These are phyloP conservation scores for Nomada ferruginata DNA, from an alignment of 2,888 invertebrate genomes.

Conservation along the genomic window DNA sequence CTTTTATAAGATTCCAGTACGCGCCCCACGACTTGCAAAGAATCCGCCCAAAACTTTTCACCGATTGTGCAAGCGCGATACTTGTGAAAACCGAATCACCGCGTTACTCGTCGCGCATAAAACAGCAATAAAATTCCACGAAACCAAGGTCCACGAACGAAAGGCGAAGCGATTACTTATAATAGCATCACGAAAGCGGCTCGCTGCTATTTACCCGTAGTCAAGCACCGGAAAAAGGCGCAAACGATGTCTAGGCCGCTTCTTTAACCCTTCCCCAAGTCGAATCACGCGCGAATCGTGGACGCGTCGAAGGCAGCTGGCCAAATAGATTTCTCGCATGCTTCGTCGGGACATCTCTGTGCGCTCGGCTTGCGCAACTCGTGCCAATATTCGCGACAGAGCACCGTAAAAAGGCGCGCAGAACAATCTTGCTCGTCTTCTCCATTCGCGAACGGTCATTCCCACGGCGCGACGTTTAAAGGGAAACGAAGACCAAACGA, in stretches of 20 bases:
- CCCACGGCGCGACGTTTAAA: background rate
- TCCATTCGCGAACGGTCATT: background rate
- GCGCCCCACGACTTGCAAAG: no score
- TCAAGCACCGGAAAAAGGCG: constrained; percentile 11
- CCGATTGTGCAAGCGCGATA: no score
- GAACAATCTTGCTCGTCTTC: constrained; percentile 13
- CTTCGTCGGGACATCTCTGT: constrained; percentile 11
- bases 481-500: background rate
- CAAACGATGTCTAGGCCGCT: constrained; percentile 45
- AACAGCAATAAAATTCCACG: background rate
- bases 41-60: no score
- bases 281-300: constrained; percentile 35
- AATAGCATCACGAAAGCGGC: no score
- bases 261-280: constrained; percentile 7
- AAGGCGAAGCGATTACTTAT: background rate
- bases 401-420: constrained; percentile 6
- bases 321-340: constrained; percentile 28
- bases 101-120: no score
- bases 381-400: constrained; percentile 8
- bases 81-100: no score
- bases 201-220: background rate
- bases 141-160: background rate
- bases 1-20: no score
- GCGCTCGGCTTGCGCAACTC: constrained; percentile 21
- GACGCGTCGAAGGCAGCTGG: constrained; percentile 21